These are phyloP conservation scores for Oncorhynchus kisutch DNA, from an alignment of 2,113 vertebrate species.

Conservation along the genomic window DNA sequence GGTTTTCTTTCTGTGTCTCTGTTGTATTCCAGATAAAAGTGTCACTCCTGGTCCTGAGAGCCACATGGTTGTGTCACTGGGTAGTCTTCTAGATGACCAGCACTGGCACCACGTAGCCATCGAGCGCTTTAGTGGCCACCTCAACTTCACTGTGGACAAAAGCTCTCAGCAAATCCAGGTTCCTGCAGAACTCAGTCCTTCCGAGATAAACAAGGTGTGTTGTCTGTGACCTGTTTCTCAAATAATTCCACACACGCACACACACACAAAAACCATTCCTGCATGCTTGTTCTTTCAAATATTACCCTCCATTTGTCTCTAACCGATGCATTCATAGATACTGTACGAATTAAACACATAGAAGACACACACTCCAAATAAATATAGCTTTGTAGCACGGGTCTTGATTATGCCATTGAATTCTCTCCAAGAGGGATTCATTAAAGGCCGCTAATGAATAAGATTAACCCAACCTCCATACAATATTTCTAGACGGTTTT, in stretches of 20 bases:
- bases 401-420: neutral
- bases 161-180: conserved; percentile 77
- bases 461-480: too few relatives aligned
- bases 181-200: conserved; percentile 76
- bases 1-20: neutral
- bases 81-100: conserved; percentile 90
- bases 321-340: neutral
- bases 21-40: conserved; percentile 69
- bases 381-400: too few relatives aligned
- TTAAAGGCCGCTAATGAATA: neutral
- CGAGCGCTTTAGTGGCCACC: conserved; percentile 77
- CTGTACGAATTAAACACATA: neutral
- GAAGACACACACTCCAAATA: neutral
- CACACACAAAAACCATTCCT: neutral
- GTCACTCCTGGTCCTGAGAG: conserved; percentile 60
- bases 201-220: conserved; percentile 87
- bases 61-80: conserved; percentile 72
- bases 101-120: conserved; percentile 89
- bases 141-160: conserved; percentile 92
- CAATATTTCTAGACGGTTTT: too few relatives aligned
- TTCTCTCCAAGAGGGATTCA: neutral
- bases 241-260: neutral
- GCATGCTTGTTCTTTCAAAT: neutral
- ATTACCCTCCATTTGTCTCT: neutral
- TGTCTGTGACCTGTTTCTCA: conserved; percentile 48